Conservation (phyloP, 2,113 vertebrate species). For the Halichoeres trimaculatus region DNA sequence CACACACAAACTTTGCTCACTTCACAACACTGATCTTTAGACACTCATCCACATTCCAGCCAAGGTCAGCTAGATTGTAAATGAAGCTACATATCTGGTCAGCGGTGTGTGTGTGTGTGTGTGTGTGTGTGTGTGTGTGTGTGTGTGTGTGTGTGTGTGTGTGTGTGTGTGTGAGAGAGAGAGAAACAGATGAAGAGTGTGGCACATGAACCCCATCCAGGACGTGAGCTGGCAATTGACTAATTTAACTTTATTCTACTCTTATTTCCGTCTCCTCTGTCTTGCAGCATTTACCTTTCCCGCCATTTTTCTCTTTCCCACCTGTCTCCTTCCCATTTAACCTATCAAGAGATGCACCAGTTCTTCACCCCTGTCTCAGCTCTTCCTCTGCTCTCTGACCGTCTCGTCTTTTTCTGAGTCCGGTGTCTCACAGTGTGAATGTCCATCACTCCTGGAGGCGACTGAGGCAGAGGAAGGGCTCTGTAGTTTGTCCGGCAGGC, state of each 20-base stretch:
- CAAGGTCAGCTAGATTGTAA: conserved; percentile 87
- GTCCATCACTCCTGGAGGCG: conserved; percentile 43
- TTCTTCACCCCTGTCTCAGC: conserved; percentile 23
- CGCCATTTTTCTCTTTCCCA: conserved; percentile 38
- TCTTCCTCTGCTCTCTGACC: conserved; percentile 25
- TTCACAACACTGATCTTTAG: conserved; percentile 84
- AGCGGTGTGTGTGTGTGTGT: conserved; percentile 24
- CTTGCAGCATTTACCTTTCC: conserved; percentile 23
- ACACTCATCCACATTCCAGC: conserved; percentile 80
- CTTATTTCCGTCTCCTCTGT: conserved; percentile 19
- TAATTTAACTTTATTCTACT: conserved; percentile 53
- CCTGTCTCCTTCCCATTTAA: conserved; percentile 16
- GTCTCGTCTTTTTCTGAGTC: conserved; percentile 41
- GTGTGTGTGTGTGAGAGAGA: not conserved
- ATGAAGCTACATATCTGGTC: conserved; percentile 67
- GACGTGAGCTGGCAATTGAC: conserved; percentile 16
- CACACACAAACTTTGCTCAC: conserved; percentile 86
- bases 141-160: not conserved
- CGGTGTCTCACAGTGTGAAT: conserved; percentile 39
- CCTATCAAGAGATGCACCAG: conserved; percentile 43
- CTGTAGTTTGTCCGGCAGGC: conserved; percentile 57
- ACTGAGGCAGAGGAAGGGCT: conserved; percentile 35
- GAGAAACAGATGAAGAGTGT: conserved; percentile 16
- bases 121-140: conserved; percentile 6
- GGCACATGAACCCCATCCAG: conserved; percentile 33